Base-by-base conservation (phyloP, 1,140 invertebrate genomes). In the Drosophila nikananu region DNA sequence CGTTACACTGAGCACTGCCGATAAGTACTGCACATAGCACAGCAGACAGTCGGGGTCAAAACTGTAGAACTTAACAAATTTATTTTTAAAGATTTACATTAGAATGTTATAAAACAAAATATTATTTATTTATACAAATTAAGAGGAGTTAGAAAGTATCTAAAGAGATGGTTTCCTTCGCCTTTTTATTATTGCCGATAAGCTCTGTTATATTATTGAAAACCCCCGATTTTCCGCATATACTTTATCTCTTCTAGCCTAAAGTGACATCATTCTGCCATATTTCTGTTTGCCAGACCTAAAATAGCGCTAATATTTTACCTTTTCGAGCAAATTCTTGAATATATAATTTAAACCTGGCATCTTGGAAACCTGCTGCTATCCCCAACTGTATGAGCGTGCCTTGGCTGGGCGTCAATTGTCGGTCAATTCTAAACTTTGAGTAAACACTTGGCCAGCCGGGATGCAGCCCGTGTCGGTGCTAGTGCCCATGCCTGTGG, bases 401-500 rank as follows among this genome's bases (percentile, higher is more conserved):
- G 52, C 44, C 30, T 44, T 48, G 35, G 30, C 62, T 55, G 62
- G 63, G 54, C 73, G 73, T 65, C 57, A 54, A 61, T 51, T 77
- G 54, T 61, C 63, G 49, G 67, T 25, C 64, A 46, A 41, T 61
- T 68, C 48, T 65, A 77, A 52, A 76, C 61, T 77, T 66, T 65
- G 55, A 35, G 60, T 62, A 75, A 75, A 75, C 72, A 75, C 37
- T 76, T 41, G 55, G 46, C 37, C 49, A 46, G 71, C 41, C 54
- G 61, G 57, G 70, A 74, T 63, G 71, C 59, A 75, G 49, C n/a
- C 30, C 27, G 39, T 65, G 57, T 17, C 27, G n/a, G 21, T 46
- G 49, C 37, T 30, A 32, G 32, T 55, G 52, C 13, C 52, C 15
- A 23, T 57, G 54, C 35, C 35, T 17, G 54, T 57, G 54, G 54